Percentiles rank a stretch among this genome's conserved stretches.
phyloP scores from a whole-genome alignment of 2,797 vertebrate genomes.

The Sebastes iracundus region DNA sequence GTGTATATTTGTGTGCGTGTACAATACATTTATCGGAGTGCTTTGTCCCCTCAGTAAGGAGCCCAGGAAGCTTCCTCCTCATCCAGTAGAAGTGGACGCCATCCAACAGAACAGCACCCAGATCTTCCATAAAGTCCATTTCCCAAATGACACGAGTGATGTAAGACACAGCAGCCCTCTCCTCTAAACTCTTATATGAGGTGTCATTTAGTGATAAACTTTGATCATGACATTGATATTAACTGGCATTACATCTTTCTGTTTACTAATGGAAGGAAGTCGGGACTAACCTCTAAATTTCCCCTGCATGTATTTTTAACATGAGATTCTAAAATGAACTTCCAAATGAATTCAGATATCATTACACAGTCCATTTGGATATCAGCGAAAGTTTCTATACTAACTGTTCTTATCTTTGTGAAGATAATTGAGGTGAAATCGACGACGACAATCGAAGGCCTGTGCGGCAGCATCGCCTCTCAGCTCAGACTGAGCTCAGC shows the following conservation, averaged over 20 bases:
- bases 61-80: slow-evolving; percentile 90
- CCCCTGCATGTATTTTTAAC: neutral
- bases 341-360: neutral
- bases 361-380: neutral
- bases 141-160: slow-evolving; percentile 87
- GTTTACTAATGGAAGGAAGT: neutral
- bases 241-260: neutral
- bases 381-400: neutral
- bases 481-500: slow-evolving; percentile 84
- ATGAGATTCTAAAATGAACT: neutral
- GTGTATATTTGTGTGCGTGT: neutral
- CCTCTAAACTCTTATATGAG: neutral
- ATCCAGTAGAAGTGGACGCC: slow-evolving; percentile 91
- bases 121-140: slow-evolving; percentile 90
- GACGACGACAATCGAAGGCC: slow-evolving; percentile 84
- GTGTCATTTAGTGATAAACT: neutral
- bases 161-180: slow-evolving; percentile 69
- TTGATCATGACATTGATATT: neutral
- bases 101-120: slow-evolving; percentile 89
- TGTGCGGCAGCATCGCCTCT: slow-evolving; percentile 82
- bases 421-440: slow-evolving; percentile 89
- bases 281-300: neutral
- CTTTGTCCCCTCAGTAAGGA: slow-evolving; percentile 78
- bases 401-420: neutral
- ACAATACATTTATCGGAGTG: neutral